Conservation (phyloP, 2,113 vertebrate genomes). For the Brachyhypopomus occidentalis region DNA sequence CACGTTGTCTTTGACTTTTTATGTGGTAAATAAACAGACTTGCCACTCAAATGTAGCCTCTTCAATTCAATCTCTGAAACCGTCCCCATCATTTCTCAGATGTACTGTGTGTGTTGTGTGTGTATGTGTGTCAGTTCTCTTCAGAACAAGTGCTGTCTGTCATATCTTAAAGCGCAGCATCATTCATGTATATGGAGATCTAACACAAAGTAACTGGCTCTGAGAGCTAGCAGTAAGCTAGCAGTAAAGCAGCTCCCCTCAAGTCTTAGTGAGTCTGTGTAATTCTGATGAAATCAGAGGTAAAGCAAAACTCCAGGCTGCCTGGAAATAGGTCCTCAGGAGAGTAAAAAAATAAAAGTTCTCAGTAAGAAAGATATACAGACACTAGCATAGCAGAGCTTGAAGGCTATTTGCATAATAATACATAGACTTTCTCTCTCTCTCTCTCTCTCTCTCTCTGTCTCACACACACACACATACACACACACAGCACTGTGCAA, state of each 20-base stretch:
- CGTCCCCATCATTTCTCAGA: neutral
- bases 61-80: no score
- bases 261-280: neutral
- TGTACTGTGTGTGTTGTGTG: neutral
- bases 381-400: no score
- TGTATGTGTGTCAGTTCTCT: neutral
- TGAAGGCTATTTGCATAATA: no score
- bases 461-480: no score
- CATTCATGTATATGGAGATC: neutral
- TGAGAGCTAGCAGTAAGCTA: no score
- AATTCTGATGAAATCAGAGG: conserved; percentile 23
- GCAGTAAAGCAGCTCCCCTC: neutral
- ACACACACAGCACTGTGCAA: no score
- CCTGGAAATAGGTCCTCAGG: neutral
- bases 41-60: neutral
- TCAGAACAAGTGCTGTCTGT: neutral
- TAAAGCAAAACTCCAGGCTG: neutral
- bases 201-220: neutral
- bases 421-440: no score
- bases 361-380: no score
- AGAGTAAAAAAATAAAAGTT: neutral
- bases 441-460: no score
- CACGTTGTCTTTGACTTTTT: no score
- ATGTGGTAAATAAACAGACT: no score
- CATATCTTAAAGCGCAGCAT: conserved; percentile 2